Base-by-base conservation (phyloP, 1,140 invertebrate species). In the Drosophila burlai region DNA sequence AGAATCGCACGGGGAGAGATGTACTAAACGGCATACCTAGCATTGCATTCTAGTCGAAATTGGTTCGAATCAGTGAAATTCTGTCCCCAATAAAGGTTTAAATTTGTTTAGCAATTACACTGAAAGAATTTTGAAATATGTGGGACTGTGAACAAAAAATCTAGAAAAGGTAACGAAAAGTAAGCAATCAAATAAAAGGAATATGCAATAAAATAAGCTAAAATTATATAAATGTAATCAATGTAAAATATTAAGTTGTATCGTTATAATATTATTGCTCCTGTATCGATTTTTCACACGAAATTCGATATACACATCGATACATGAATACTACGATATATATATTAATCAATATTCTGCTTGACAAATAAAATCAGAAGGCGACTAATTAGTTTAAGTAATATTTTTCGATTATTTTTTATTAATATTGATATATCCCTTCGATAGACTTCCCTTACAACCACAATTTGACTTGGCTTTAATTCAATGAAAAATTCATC, bases 51-150 rank as follows among this genome's bases (percentile, higher is more conserved):
- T 43, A 67, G 24, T 68, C n/a, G 38, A 50, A 67, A 71, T 71
- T 40, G 64, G 49, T 68, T 71, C n/a, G 67, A 71, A 71, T 68
- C 63, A 46, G 29, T 68, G 64, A 49, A 68, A 40, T 68, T 55
- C 40, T 71, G 54, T 46, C 18, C 63, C 63, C 67, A 55, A 71
- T 71, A 36, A 71, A 55, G 63, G 49, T 68, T 68, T 68, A 50
- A 46, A 66, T 67, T 71, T 54, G 62, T 67, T 66, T 71, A 55
- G 64, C 21, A 13, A 21, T 16, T 66, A 26, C 64, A 66, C 55
- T 46, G 3, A 13, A 4, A 16, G 26, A 38, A 66, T 38, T 24
- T 8, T 3, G 5, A 0, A 26, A 16, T 29, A 4, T 6, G 15
- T 6, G 29, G 24, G 18, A 26, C 2, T 11, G 1, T 2, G 11